Conservation (phyloP, 2,888 invertebrate genomes). For the Nomada flava region DNA sequence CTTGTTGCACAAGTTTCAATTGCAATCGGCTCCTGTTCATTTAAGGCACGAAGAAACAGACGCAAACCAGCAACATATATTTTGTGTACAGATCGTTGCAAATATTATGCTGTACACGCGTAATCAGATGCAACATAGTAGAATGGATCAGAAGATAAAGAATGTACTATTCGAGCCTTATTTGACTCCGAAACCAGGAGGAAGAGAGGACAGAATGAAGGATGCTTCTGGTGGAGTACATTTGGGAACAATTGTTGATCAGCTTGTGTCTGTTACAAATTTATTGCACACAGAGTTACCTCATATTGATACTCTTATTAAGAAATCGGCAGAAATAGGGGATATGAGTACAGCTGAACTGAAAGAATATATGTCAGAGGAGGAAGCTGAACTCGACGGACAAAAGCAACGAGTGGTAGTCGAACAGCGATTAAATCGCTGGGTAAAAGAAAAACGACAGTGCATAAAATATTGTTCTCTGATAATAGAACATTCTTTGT, state of each 20-base stretch:
- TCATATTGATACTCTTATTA: slow-evolving; percentile 76
- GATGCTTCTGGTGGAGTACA: slow-evolving; percentile 77
- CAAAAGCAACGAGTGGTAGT: slow-evolving; percentile 80
- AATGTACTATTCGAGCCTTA: slow-evolving; percentile 81
- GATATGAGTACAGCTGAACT: slow-evolving; percentile 86
- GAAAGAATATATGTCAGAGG: slow-evolving; percentile 80
- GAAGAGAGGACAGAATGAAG: slow-evolving; percentile 72
- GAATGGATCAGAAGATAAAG: slow-evolving; percentile 81
- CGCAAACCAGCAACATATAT: slow-evolving; percentile 75
- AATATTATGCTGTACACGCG: slow-evolving; percentile 90
- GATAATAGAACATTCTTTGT: slow-evolving; percentile 90
- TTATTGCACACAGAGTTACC: slow-evolving; percentile 79
- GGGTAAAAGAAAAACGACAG: slow-evolving; percentile 86
- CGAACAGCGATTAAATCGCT: slow-evolving; percentile 85
- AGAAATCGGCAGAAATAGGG: slow-evolving; percentile 73
- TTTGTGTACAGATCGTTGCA: slow-evolving; percentile 87
- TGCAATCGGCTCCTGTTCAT: slow-evolving; percentile 72
- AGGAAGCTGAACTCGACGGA: slow-evolving; percentile 80
- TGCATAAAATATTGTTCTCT: slow-evolving; percentile 88
- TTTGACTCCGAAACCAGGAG: slow-evolving; percentile 72
- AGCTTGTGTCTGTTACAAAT: slow-evolving; percentile 77
- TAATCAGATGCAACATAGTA: slow-evolving; percentile 85
- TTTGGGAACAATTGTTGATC: slow-evolving; percentile 80
- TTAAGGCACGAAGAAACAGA: slow-evolving; percentile 67
- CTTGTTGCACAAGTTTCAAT: slow-evolving; percentile 89